Evolutionary conservation across 2,797 vertebrate genomes (phyloP), one percentile per base, ranked within the genome.

Genomic region (Ptychadena robeensis): DNA sequence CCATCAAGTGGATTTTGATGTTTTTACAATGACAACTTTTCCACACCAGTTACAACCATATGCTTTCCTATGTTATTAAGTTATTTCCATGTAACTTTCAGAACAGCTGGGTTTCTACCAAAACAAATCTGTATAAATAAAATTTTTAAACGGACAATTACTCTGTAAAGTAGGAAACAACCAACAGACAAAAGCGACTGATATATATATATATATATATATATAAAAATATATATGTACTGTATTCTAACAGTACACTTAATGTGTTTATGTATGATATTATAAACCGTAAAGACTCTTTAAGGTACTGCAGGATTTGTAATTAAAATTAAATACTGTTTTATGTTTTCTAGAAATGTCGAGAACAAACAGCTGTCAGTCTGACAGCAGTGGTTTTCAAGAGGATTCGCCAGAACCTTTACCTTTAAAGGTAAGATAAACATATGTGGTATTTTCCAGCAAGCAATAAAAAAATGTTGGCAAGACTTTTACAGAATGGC

Each of bases 301-400:
- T 53, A 53, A 53, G 15, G 15, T 18, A 48, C 18, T 22, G 44
- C 22, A 5, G 18, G 22, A 5, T 53, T 6, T 38, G 8, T 38
- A 4, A 38, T 1, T 22, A 35, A n/a, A 53, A 53, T 22, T 1
- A 53, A 53, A 53, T 28, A 15, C 28, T 76, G 53, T 18, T 44
- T 90, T 90, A 82, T 14, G 5, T 71, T 80, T 73, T 65, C 5
- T 57, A 30, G 76, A 31, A 10, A 53, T 94, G 37, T 90, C 89
- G 64, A 93, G 95, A 87, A 91, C 92, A 71, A 95, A 91, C 86
- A 96, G 95, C 87, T 92, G 90, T 87, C 95, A 95, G 80, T 95
- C 95, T 37, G 95, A 96, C 86, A 96, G 94, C 89, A 95, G 94
- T 30, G 94, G 94, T 0, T 96, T 96, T 88, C 87, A 91, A 85